phyloP scores from a whole-genome alignment of 2,888 invertebrate genomes.

The Melinaea marsaeus region DNA sequence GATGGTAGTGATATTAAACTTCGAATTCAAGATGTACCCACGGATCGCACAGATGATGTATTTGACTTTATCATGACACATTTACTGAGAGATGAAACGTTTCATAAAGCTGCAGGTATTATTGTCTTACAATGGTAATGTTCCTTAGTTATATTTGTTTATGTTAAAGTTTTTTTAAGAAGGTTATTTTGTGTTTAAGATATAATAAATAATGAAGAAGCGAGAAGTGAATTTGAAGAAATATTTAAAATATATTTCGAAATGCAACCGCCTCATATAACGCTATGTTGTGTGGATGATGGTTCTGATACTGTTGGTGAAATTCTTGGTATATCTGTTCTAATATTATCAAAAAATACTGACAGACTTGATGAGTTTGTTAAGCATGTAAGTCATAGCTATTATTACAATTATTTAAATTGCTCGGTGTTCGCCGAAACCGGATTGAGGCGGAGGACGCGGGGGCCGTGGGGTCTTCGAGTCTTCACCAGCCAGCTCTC shows the following conservation, averaged over 20 bases:
- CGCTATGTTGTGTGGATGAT: slow-evolving; percentile 46
- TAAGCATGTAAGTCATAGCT: slow-evolving; percentile 21
- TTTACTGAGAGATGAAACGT: slow-evolving; percentile 26
- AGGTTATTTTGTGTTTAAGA: slow-evolving; percentile 30
- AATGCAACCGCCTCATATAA: slow-evolving; percentile 26
- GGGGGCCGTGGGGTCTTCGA: too few relatives aligned
- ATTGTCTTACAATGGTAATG: not conserved
- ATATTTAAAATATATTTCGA: slow-evolving; percentile 22
- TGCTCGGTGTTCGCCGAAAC: too few relatives aligned
- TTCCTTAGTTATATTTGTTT: not conserved
- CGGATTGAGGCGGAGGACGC: too few relatives aligned
- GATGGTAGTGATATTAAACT: slow-evolving; percentile 31
- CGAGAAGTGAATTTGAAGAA: slow-evolving; percentile 37
- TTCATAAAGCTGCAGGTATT: slow-evolving; percentile 31
- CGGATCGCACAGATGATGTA: slow-evolving; percentile 21
- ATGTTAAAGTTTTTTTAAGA: not conserved
- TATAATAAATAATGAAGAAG: slow-evolving; percentile 36
- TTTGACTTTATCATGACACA: slow-evolving; percentile 25
- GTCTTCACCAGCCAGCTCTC: too few relatives aligned
- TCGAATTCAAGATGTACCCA: slow-evolving; percentile 28
- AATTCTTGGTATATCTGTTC: slow-evolving; percentile 41
- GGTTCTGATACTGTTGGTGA: slow-evolving; percentile 29
- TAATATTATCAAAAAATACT: slow-evolving; percentile 30
- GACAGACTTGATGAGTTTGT: slow-evolving; percentile 29
- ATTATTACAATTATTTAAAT: too few relatives aligned